Base-by-base conservation (phyloP, 2,888 invertebrate species). In the Drosophila lacicola region DNA sequence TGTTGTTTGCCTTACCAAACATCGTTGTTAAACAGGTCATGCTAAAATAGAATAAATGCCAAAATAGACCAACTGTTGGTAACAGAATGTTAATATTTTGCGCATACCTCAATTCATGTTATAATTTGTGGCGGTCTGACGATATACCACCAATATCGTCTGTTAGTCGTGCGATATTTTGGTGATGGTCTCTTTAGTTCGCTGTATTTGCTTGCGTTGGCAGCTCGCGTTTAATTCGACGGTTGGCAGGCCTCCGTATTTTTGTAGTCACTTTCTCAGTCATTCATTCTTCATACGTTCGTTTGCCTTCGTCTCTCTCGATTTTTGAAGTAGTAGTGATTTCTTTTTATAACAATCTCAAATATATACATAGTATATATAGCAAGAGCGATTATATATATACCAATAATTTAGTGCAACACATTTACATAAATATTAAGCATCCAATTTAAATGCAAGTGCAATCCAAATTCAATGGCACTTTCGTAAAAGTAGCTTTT, bases 401-500 rank as follows among this genome's bases (percentile, higher is more conserved):
- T 42, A 55, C 36, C 55, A 36, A 66, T 62, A 79, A 75, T 73
- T 57, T 73, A 70, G 55, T 70, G 65, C 54, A 80, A 74, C 64
- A 65, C 29, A 78, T 56, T 69, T 45, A 55, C 39, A 61, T 53
- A 74, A 64, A 55, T 41, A 56, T 58, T 49, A 60, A 70, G 36
- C 46, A 57, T 58, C 5, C 51, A 56, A 55, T 58, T 36, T 46
- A 51, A 56, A 63, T 71, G 53, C 75, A 72, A 83, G 68, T 72
- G 74, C 77, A 79, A 86, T 78, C 64, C 44, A 54, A 73, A 63
- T 70, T 72, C 65, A 76, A 64, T 65, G 58, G 60, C 69, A 66
- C 60, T 78, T 78, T 74, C 37, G 63, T 72, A 80, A 82, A 74
- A 76, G 62, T 76, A 73, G 71, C 60, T 73, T 83, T 82, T 87